Evolutionary conservation across 2,797 vertebrate species (phyloP), one percentile per base, ranked within the genome.

Genomic region (Lemur catta): DNA sequence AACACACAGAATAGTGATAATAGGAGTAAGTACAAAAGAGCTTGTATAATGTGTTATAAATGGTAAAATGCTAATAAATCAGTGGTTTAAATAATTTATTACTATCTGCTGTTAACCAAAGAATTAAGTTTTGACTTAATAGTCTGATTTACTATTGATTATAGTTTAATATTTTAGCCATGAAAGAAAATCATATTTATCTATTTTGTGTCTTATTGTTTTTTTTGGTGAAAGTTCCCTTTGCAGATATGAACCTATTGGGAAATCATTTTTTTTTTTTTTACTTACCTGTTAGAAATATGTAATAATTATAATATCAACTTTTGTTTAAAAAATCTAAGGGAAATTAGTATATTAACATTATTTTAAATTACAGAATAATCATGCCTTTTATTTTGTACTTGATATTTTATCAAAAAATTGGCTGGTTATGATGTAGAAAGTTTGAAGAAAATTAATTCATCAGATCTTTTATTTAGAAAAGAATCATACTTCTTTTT

Each of bases 101-200:
- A 38, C 30, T 41, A 7, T 91, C 50, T 95, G 33, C 48, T 28
- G 7, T 90, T 93, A 88, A 90, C 38, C 13, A 79, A 50, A 95
- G 88, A 63, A 89, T 72, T 80, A 87, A 90, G n/a, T 91, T 97
- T 93, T 95, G 84, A 93, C 35, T 90, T 72, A 93, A 63, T 78
- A 80, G 46, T 89, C 22, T 97, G 92, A 92, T 86, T 93, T 71
- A 95, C 1, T 67, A 20, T 84, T 96, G 65, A 78, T 80, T 87
- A 46, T n/a, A 78, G 74, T 33, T 95, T 78, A 43, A 57, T 17
- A 84, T 90, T 87, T 76, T 96, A 65, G 9, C 15, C 75, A 86
- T 84, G 52, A 81, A 43, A 50, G 71, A 84, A 95, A 87, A 92
- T 86, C 0, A 61, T 71, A 95, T 94, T 91, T 90, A n/a, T 72